A percentile compares a stretch with the other conserved stretches of the same genome.
phyloP scores from a whole-genome alignment of 2,797 vertebrate genomes.

The Threskiornis aethiopicus region DNA sequence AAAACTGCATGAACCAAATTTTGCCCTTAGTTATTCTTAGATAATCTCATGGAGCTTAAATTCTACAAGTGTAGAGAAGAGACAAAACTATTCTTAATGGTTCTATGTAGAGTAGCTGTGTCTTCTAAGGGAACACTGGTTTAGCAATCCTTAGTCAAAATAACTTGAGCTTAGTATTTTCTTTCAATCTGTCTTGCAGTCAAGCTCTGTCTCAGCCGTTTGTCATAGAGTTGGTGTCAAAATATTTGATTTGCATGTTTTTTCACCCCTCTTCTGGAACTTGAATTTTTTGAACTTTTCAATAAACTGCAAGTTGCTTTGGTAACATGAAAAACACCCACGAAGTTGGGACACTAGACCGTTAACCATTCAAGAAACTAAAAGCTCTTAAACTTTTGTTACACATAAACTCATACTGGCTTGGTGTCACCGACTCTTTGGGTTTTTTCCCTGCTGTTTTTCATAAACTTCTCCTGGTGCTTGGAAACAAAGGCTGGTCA shows the following conservation, averaged over 20 bases:
- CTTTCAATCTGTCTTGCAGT: not conserved
- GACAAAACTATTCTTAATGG: not conserved
- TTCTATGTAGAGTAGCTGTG: not conserved
- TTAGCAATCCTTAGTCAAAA: not conserved
- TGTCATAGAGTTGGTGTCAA: not conserved
- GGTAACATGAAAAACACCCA: not conserved
- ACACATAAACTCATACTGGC: not conserved
- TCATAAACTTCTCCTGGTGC: not conserved
- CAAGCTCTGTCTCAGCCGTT: not conserved
- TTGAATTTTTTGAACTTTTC: not conserved
- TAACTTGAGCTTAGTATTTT: not conserved
- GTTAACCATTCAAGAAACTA: not conserved
- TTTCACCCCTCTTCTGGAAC: not conserved
- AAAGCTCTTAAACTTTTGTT: not conserved
- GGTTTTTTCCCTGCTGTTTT: not conserved
- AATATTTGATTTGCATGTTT: not conserved
- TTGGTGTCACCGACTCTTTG: not conserved
- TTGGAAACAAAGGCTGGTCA: not conserved
- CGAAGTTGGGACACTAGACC: fast-evolving
- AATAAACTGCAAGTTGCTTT: not conserved
- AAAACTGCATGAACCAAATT: not conserved
- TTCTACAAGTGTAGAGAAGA: not conserved
- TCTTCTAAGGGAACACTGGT: not conserved
- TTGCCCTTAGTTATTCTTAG: not conserved
- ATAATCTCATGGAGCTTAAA: not conserved